phyloP scores from a whole-genome alignment of 1,140 invertebrate species.

The Caligus rogercresseyi region DNA sequence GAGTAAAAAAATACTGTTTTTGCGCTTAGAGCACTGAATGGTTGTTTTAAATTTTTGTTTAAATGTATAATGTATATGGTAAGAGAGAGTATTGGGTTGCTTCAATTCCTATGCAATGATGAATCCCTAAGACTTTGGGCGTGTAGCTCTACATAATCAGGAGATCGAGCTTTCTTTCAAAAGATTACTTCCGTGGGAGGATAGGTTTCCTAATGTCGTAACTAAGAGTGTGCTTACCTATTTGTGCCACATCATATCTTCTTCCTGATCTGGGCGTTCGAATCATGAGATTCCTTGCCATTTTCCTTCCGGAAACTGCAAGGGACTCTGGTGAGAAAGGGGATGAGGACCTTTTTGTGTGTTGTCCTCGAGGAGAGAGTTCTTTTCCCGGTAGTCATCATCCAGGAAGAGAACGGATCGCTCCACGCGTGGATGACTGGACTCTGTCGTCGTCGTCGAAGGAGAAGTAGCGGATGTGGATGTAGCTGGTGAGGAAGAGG shows the following conservation, averaged over 20 bases:
- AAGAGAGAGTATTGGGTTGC: too few relatives aligned
- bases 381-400: neutral
- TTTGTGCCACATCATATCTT: conserved; percentile 6
- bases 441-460: neutral
- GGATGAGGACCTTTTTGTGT: neutral
- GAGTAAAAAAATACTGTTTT: too few relatives aligned
- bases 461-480: neutral
- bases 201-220: too few relatives aligned
- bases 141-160: too few relatives aligned
- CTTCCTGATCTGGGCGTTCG: neutral
- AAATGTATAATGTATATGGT: too few relatives aligned
- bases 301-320: neutral
- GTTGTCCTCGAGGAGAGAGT: neutral
- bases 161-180: too few relatives aligned
- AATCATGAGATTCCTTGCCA: conserved; percentile 8
- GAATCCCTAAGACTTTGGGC: too few relatives aligned
- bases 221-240: too few relatives aligned
- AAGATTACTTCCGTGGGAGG: too few relatives aligned
- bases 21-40: too few relatives aligned
- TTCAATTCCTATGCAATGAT: too few relatives aligned
- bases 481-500: neutral
- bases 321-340: neutral
- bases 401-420: neutral
- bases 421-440: neutral
- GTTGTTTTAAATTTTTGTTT: too few relatives aligned